Percentiles rank a stretch among this genome's conserved stretches.
Conservation (phyloP, 2,888 invertebrate genomes). For the Synergus umbraculus region DNA sequence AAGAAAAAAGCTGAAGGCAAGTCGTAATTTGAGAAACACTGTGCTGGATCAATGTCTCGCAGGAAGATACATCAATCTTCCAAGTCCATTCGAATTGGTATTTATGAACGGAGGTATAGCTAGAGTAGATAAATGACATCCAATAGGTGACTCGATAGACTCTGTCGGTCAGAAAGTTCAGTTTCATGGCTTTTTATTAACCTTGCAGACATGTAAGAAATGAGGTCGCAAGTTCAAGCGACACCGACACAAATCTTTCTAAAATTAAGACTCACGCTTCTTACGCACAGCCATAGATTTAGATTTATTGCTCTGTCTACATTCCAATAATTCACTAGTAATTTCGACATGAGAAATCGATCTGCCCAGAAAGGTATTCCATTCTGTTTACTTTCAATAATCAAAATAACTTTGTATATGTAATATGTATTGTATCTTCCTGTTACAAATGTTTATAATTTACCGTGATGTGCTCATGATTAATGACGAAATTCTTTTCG, state of each 20-base stretch:
- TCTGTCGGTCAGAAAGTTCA: constrained; percentile 37
- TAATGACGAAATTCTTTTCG: not conserved
- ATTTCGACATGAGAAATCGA: constrained; percentile 35
- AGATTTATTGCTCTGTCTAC: constrained; percentile 40
- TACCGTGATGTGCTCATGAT: not conserved
- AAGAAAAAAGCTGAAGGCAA: not conserved
- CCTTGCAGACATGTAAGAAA: constrained; percentile 25
- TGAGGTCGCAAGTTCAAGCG: constrained; percentile 41
- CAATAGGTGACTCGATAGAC: constrained; percentile 37
- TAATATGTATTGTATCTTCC: not conserved
- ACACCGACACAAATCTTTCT: constrained; percentile 38
- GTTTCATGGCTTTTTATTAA: constrained; percentile 35
- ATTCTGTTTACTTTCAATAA: constrained; percentile 16
- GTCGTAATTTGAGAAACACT: constrained; percentile 40
- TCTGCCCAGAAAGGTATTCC: not conserved
- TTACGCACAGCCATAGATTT: constrained; percentile 21
- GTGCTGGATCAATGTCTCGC: constrained; percentile 36
- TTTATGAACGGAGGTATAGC: constrained; percentile 33
- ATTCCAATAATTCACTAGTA: constrained; percentile 35
- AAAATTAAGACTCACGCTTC: constrained; percentile 34
- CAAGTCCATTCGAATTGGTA: constrained; percentile 36
- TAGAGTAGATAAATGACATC: constrained; percentile 40
- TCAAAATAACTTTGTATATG: constrained; percentile 1
- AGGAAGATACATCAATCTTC: constrained; percentile 40
- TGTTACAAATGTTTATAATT: not conserved